Evolutionary conservation across 2,797 vertebrate species (phyloP).

Genomic region (Gambusia yucatana): DNA sequence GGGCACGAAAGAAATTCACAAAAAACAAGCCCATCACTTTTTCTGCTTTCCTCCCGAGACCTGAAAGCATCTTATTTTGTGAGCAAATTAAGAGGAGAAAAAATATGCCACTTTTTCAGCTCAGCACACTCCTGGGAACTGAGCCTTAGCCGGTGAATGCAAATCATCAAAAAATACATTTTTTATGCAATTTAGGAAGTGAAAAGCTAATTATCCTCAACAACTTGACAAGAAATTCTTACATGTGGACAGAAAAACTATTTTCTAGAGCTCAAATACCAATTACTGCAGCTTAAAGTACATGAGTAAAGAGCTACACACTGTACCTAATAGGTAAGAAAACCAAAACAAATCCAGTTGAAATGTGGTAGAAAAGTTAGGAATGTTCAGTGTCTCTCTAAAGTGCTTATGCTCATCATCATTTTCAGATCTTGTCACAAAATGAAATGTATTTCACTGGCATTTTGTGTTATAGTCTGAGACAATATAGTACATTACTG

Average conservation of each 20-base stretch:
- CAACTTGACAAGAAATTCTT: not conserved
- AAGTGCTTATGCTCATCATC: not conserved
- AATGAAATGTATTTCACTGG: not conserved
- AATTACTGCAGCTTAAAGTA: not conserved
- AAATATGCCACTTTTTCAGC: not conserved
- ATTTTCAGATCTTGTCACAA: not conserved
- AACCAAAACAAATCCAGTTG: not conserved
- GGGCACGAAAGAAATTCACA: not conserved
- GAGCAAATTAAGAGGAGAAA: not conserved
- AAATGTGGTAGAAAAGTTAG: not conserved
- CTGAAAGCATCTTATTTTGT: constrained; percentile 4
- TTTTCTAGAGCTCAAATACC: not conserved
- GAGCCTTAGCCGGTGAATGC: not conserved
- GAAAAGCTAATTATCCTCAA: not conserved
- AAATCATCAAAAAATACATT: not conserved
- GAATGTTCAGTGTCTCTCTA: not conserved
- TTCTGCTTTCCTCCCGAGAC: not conserved
- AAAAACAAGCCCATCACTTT: not conserved
- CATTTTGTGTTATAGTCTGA: not conserved
- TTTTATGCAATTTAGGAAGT: not conserved
- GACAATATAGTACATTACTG: not conserved
- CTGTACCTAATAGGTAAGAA: not conserved
- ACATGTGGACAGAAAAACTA: not conserved
- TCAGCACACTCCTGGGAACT: not conserved
- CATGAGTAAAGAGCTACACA: not conserved